Evolutionary conservation across 2,113 vertebrate genomes (phyloP).

Genomic region (Cyprinodon tularosa): DNA sequence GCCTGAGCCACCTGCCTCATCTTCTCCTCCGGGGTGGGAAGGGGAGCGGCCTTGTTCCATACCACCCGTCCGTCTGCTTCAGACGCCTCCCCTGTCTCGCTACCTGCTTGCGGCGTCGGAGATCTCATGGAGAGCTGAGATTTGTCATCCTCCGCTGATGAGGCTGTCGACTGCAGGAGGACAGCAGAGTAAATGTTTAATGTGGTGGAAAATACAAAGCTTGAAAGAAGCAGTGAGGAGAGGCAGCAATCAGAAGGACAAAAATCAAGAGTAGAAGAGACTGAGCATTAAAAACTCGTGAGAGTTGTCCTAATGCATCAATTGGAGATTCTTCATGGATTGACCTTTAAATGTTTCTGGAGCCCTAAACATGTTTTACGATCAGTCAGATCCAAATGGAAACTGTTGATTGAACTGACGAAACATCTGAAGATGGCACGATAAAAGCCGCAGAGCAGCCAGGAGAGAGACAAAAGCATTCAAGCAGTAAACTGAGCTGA

Average conservation of each 20-base stretch:
- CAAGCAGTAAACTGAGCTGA: constrained; percentile 37
- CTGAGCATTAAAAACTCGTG: background rate
- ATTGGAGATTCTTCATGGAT: constrained; percentile 7
- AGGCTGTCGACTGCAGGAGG: constrained; percentile 80
- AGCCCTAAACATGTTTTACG: constrained; percentile 49
- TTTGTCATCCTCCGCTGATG: constrained; percentile 87
- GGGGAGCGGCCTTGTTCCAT: constrained; percentile 83
- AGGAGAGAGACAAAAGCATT: constrained; percentile 22
- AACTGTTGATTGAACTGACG: constrained; percentile 13
- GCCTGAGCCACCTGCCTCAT: constrained; percentile 92
- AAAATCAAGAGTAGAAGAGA: background rate
- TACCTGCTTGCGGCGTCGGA: constrained; percentile 76
- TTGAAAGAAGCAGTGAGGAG: background rate
- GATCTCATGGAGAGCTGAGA: constrained; percentile 83
- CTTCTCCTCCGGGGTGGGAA: constrained; percentile 97
- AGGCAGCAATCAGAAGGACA: background rate
- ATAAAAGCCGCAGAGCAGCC: constrained; percentile 13
- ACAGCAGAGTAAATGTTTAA: background rate
- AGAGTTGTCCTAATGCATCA: constrained; percentile 1
- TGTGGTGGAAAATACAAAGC: background rate
- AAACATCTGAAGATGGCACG: constrained; percentile 9
- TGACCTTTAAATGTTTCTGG: constrained; percentile 52
- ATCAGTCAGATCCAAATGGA: constrained; percentile 52
- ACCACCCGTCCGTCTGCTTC: constrained; percentile 85
- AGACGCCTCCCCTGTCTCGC: constrained; percentile 75